Percentiles rank a stretch among this genome's conserved stretches.
Conservation (phyloP, 2,797 vertebrate genomes). For the Phalloptychus januarius region DNA sequence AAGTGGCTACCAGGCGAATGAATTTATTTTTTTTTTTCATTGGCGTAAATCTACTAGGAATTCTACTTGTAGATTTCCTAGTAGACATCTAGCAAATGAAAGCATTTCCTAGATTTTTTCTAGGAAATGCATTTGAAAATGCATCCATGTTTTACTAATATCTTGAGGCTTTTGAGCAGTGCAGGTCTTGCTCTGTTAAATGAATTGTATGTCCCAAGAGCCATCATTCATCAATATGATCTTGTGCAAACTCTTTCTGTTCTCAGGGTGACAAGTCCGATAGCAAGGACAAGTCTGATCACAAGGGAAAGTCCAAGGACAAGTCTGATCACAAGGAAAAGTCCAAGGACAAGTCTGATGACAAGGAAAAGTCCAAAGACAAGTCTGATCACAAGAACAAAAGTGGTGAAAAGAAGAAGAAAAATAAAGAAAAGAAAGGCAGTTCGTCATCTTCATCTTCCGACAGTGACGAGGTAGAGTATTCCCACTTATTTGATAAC, state of each 20-base stretch:
- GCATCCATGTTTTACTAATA: neutral
- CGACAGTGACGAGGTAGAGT: slow-evolving; percentile 53
- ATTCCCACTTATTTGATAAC: neutral
- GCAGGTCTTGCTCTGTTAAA: neutral
- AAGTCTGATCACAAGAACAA: slow-evolving; percentile 13
- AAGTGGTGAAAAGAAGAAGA: slow-evolving; percentile 20
- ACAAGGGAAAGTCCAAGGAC: slow-evolving; percentile 18
- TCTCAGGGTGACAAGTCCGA: slow-evolving; percentile 20
- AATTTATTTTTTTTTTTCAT: too few relatives aligned
- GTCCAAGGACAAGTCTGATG: neutral
- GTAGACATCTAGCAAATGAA: too few relatives aligned
- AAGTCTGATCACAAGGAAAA: slow-evolving; percentile 6
- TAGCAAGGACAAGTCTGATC: slow-evolving; percentile 9
- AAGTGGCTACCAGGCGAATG: neutral
- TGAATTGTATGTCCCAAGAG: neutral
- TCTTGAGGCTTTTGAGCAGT: neutral
- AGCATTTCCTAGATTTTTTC: too few relatives aligned
- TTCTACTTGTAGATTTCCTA: too few relatives aligned
- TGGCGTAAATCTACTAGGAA: neutral
- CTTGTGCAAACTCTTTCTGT: neutral
- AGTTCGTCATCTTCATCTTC: slow-evolving; percentile 36
- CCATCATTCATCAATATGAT: neutral
- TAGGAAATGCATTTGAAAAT: too few relatives aligned
- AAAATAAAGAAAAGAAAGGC: slow-evolving; percentile 1
- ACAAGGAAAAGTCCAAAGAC: slow-evolving; percentile 21